Conservation (phyloP, 2,113 vertebrate genomes). For the Paramisgurnus dabryanus region DNA sequence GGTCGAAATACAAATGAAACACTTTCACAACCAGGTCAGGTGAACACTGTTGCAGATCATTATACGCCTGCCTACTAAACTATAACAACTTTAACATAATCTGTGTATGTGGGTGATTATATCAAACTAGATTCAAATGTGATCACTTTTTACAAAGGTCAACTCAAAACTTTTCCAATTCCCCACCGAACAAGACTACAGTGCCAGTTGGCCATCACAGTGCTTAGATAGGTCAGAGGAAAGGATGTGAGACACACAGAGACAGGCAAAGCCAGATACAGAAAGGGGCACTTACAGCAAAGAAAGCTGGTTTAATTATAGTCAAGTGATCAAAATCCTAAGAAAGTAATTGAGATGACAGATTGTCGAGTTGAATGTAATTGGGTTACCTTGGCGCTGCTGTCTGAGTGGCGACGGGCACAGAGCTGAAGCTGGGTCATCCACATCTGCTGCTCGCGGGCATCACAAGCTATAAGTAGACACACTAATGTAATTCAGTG, state of each 20-base stretch:
- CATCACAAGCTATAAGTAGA: constrained; percentile 77
- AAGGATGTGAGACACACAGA: constrained; percentile 12
- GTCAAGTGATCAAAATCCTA: constrained; percentile 7
- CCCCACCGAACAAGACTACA: constrained; percentile 16
- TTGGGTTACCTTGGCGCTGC: constrained; percentile 78
- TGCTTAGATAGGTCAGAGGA: constrained; percentile 42
- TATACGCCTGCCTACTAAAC: neutral
- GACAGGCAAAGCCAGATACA: constrained; percentile 1
- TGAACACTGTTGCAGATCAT: neutral
- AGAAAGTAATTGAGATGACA: constrained; percentile 6
- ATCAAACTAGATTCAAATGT: too few species aligned
- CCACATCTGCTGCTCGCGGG: constrained; percentile 88
- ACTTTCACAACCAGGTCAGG: neutral
- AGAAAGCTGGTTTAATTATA: neutral
- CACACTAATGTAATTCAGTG: constrained; percentile 10
- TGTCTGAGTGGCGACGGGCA: constrained; percentile 85
- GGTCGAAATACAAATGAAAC: neutral
- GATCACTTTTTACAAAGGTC: too few species aligned
- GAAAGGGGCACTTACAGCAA: neutral
- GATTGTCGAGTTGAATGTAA: constrained; percentile 10
- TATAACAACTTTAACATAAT: neutral
- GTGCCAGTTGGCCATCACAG: constrained; percentile 23
- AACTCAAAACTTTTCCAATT: too few species aligned
- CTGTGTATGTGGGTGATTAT: too few species aligned
- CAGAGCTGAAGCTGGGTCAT: constrained; percentile 90